These are phyloP conservation scores for Odontesthes bonariensis DNA, from an alignment of 2,113 vertebrate genomes.

Conservation along the genomic window DNA sequence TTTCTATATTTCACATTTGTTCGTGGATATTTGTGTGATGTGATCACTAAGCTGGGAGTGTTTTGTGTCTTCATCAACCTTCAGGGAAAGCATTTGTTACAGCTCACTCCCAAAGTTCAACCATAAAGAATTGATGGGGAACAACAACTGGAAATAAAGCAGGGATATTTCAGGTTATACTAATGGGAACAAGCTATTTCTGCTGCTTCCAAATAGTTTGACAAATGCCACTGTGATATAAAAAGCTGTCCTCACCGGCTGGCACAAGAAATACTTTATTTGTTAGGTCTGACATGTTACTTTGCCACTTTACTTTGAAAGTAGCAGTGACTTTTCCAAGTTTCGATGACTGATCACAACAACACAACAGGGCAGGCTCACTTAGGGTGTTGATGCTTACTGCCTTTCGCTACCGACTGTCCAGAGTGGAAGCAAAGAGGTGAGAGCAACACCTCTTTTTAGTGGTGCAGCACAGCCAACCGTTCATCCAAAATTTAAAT, in stretches of 20 bases:
- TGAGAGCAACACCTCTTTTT: not conserved
- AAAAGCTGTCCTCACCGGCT: too few species aligned
- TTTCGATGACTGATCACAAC: too few species aligned
- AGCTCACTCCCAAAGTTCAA: conserved; percentile 20
- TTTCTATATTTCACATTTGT: conserved; percentile 7
- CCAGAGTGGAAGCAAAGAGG: not conserved
- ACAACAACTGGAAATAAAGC: conserved; percentile 16
- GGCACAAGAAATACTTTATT: too few species aligned
- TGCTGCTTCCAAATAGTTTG: not conserved
- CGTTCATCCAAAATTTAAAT: not conserved
- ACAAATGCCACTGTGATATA: too few species aligned
- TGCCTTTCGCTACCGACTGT: not conserved
- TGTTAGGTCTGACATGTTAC: too few species aligned
- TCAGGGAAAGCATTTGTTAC: conserved; percentile 1
- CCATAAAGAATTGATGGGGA: not conserved
- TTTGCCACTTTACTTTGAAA: too few species aligned
- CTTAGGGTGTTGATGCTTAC: not conserved
- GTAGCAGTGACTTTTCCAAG: too few species aligned
- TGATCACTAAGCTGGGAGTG: not conserved
- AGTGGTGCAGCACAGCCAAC: not conserved
- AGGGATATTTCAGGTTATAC: not conserved
- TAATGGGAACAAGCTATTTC: not conserved
- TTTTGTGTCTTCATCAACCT: conserved; percentile 8
- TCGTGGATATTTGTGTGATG: not conserved
- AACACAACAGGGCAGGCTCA: too few species aligned